These are phyloP conservation scores for Phenganax subtilis DNA, from an alignment of 92 coral and sea anemone genomes.

Conservation along the genomic window DNA sequence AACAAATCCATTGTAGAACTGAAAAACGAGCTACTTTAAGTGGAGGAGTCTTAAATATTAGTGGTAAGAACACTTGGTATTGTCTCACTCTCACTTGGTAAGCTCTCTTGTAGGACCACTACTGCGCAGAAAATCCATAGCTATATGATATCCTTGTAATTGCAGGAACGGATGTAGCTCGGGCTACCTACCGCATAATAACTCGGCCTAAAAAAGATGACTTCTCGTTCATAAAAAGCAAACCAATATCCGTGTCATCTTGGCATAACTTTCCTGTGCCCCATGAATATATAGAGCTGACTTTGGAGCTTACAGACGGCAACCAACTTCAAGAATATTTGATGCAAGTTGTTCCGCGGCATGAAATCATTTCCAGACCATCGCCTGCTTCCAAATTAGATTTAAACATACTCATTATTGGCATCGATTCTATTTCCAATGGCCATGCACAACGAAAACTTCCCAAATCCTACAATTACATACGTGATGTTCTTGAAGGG, in stretches of 20 bases:
- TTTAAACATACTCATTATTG: conserved; percentile 68
- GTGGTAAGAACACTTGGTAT: conserved; percentile 1
- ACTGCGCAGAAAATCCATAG: not conserved
- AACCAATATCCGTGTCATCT: not conserved
- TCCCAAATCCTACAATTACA: conserved; percentile 56
- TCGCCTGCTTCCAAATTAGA: conserved; percentile 52
- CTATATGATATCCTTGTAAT: not conserved
- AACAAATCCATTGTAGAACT: conserved; percentile 1
- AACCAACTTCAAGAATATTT: conserved; percentile 62
- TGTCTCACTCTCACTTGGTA: not conserved
- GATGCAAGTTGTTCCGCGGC: conserved; percentile 65
- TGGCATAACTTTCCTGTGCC: not conserved
- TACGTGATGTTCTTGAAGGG: conserved; percentile 57
- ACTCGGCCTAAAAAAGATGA: conserved; percentile 7
- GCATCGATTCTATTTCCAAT: conserved; percentile 68
- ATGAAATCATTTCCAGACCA: conserved; percentile 52
- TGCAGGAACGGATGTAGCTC: conserved; percentile 7
- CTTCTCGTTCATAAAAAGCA: not conserved
- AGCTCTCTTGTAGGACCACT: not conserved
- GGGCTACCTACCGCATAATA: conserved; percentile 14
- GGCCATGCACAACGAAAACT: conserved; percentile 71
- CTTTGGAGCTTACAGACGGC: conserved; percentile 51
- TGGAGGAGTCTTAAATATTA: not conserved
- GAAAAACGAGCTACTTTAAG: not conserved
- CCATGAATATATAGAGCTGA: conserved; percentile 67